These are phyloP conservation scores for Eclectus roratus DNA, from an alignment of 2,113 vertebrate genomes.

Conservation along the genomic window DNA sequence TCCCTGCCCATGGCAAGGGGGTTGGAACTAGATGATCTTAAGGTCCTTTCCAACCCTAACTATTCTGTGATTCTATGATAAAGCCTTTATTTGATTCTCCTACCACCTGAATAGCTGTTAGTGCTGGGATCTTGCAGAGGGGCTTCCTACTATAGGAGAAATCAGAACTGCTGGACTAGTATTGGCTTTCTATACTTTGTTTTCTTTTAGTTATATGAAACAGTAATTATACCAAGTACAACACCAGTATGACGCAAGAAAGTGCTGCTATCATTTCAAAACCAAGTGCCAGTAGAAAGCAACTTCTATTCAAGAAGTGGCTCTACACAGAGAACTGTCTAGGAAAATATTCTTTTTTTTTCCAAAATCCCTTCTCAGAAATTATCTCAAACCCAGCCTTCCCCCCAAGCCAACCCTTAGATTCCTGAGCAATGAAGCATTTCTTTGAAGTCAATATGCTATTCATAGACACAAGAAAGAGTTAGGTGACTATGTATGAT, in stretches of 20 bases:
- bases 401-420: rapidly evolving
- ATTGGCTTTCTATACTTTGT: neutral
- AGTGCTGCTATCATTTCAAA: neutral
- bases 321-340: neutral
- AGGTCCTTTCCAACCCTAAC: too few relatives aligned
- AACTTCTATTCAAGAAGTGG: neutral
- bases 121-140: neutral
- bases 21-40: too few relatives aligned
- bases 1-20: too few relatives aligned
- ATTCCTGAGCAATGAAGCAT: neutral
- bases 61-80: too few relatives aligned
- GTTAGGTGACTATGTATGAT: neutral
- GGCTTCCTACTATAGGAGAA: neutral
- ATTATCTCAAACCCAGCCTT: neutral
- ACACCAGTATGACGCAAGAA: neutral
- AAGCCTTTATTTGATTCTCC: neutral
- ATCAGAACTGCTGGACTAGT: neutral
- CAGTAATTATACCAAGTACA: neutral
- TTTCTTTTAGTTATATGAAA: neutral
- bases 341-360: neutral
- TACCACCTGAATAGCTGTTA: neutral
- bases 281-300: neutral
- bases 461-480: neutral
- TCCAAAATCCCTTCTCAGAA: neutral
- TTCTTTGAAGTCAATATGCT: neutral